These are phyloP conservation scores for Tetragonisca angustula DNA, from an alignment of 2,888 invertebrate species.

Conservation along the genomic window DNA sequence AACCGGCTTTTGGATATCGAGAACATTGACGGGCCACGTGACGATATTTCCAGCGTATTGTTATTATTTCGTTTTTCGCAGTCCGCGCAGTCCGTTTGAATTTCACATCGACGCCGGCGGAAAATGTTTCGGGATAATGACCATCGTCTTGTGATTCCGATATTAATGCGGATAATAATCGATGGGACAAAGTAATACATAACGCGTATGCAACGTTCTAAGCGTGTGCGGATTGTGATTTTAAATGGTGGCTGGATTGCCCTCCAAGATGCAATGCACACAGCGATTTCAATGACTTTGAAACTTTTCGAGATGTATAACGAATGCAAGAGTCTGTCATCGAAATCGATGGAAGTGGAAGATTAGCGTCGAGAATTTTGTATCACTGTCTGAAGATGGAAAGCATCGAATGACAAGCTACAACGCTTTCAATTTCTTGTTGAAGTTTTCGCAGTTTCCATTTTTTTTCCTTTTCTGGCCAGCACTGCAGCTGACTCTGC, in stretches of 20 bases:
- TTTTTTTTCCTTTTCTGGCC: too few species aligned
- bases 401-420: too few species aligned
- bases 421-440: too few species aligned
- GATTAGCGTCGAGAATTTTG: too few species aligned
- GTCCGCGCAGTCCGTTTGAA: conserved; percentile 11
- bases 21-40: conserved; percentile 46
- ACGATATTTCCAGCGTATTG: conserved; percentile 32
- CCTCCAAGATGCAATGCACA: neutral
- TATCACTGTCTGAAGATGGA: too few species aligned
- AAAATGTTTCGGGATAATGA: neutral
- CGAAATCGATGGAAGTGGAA: too few species aligned
- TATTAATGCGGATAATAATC: neutral
- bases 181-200: neutral
- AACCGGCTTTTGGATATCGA: conserved; percentile 52
- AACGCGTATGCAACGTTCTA: too few species aligned
- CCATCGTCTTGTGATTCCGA: neutral
- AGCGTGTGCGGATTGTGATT: neutral
- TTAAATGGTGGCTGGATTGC: neutral
- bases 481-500: too few species aligned
- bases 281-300: too few species aligned
- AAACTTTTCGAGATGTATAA: neutral
- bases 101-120: neutral
- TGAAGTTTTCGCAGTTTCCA: too few species aligned
- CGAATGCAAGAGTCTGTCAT: neutral
- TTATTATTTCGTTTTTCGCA: conserved; percentile 28